Evolutionary conservation across 2,888 invertebrate species (phyloP).

Genomic region (Drosophila crucigera): DNA sequence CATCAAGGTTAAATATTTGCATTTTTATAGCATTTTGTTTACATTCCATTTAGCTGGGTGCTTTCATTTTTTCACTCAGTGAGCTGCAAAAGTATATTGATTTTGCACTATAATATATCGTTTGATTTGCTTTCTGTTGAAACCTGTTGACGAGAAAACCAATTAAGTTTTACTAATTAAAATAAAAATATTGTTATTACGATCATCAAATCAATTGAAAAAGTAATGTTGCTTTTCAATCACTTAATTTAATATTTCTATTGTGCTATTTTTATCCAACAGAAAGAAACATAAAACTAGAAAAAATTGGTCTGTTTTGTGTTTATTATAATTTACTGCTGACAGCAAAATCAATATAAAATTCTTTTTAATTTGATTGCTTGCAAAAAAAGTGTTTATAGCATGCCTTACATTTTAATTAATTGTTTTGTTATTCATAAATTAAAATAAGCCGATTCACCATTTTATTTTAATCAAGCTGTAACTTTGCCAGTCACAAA

Average conservation of each 20-base stretch:
- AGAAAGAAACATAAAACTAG: background rate
- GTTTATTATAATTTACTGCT: background rate
- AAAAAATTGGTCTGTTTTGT: background rate
- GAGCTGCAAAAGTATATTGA: background rate
- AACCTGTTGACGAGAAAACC: background rate
- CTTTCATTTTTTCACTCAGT: conserved; percentile 18
- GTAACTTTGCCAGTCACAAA: background rate
- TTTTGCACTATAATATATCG: background rate
- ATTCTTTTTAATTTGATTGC: background rate
- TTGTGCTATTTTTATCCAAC: background rate
- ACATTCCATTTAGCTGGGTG: conserved; percentile 46
- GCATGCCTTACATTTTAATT: background rate
- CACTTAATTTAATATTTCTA: background rate
- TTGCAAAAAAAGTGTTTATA: background rate
- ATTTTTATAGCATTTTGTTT: conserved; percentile 56
- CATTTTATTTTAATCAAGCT: too few relatives aligned
- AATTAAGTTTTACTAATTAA: background rate
- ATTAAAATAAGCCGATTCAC: background rate
- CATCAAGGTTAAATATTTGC: conserved; percentile 79
- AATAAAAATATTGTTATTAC: background rate
- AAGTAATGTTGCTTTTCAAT: rapidly evolving
- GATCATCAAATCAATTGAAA: background rate
- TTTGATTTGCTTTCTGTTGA: background rate
- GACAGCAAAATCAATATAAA: background rate
- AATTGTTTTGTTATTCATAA: background rate